These are phyloP conservation scores for Spermophilus dauricus DNA, from an alignment of 2,113 vertebrate genomes.

Conservation along the genomic window DNA sequence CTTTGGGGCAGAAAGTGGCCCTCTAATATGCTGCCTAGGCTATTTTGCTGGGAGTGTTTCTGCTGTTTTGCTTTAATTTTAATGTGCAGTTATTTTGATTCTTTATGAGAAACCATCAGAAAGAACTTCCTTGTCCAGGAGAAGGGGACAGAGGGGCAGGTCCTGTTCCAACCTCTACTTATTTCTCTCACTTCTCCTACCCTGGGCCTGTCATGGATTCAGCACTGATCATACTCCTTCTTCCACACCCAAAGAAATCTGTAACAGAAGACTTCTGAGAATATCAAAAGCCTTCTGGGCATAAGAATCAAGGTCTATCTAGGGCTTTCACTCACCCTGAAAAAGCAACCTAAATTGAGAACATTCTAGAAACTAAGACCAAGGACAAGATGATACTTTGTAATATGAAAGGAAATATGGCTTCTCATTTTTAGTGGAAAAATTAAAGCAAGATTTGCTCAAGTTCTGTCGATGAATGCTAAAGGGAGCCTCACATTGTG, in stretches of 20 bases:
- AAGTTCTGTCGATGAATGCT: conserved; percentile 5
- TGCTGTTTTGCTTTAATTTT: not conserved
- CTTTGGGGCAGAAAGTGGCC: not conserved
- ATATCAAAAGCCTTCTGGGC: conserved; percentile 21
- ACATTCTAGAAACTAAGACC: conserved; percentile 9
- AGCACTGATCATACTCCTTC: not conserved
- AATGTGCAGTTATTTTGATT: not conserved
- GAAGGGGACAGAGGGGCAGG: not conserved
- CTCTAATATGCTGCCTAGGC: not conserved
- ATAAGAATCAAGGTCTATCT: not conserved
- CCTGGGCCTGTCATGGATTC: not conserved
- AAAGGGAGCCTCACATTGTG: not conserved
- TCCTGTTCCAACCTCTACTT: not conserved
- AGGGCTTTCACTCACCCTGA: not conserved
- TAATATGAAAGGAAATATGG: not conserved
- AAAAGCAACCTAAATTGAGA: conserved; percentile 32
- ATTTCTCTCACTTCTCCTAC: not conserved
- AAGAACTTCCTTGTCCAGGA: not conserved
- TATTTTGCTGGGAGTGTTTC: not conserved
- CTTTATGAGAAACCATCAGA: not conserved
- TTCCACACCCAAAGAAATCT: conserved; percentile 10
- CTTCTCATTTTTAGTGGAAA: conserved; percentile 38
- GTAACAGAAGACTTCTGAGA: not conserved
- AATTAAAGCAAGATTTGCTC: conserved; percentile 8
- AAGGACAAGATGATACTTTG: not conserved